Evolutionary conservation across 2,797 vertebrate genomes (phyloP).

Genomic region (Coregonus ussuriensis): DNA sequence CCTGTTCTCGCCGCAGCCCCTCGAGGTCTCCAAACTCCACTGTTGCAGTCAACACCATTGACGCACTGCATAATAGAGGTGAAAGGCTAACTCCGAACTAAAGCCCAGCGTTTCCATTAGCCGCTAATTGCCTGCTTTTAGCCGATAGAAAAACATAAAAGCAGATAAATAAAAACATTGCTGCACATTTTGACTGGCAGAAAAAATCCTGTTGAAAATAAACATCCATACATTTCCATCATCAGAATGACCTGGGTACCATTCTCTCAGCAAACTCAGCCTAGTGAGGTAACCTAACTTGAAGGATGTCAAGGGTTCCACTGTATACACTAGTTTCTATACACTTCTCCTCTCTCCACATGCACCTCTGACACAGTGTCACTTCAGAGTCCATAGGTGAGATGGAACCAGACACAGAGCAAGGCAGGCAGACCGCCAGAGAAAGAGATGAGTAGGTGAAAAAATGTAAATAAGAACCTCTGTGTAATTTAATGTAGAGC

Average conservation of each 20-base stretch:
- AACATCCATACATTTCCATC: background rate
- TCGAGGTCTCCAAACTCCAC: constrained; percentile 54
- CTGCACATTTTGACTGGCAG: no score
- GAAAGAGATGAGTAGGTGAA: background rate
- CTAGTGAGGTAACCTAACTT: constrained; percentile 11
- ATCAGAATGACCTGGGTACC: background rate
- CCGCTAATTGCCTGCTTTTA: background rate
- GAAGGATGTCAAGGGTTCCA: constrained; percentile 24
- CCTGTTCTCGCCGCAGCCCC: constrained; percentile 19
- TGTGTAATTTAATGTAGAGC: background rate
- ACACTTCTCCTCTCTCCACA: background rate
- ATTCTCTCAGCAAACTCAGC: constrained; percentile 4
- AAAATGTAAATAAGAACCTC: background rate
- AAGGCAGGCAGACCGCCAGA: background rate
- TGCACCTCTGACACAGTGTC: background rate
- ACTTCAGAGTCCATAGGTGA: background rate
- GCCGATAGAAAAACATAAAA: background rate
- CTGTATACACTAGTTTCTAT: constrained; percentile 24
- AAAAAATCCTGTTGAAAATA: background rate
- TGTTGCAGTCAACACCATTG: constrained; percentile 48
- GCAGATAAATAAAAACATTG: background rate
- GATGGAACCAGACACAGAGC: background rate
- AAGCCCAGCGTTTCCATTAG: constrained; percentile 26
- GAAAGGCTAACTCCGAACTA: constrained; percentile 20
- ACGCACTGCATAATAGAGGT: constrained; percentile 45